phyloP scores from a whole-genome alignment of 2,113 vertebrate species.

The Catagonus wagneri region DNA sequence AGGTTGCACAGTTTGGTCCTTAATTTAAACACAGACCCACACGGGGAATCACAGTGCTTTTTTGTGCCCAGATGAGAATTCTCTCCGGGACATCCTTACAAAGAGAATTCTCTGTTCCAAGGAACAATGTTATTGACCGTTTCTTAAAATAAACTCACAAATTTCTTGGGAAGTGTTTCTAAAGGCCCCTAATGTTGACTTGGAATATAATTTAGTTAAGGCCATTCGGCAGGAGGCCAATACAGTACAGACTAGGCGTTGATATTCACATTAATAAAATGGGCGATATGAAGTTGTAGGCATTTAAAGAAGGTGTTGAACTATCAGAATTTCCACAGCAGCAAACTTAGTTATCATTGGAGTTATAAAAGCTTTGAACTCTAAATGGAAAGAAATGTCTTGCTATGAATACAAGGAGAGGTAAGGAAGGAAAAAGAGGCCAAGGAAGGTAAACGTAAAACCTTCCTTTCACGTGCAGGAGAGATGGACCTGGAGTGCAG shows the following conservation, averaged over 20 bases:
- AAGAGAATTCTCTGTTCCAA: neutral
- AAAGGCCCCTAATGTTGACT: neutral
- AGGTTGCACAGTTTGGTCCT: neutral
- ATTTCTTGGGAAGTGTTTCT: neutral
- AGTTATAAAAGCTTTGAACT: slow-evolving; percentile 35
- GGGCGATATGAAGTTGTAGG: neutral
- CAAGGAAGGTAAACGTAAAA: neutral
- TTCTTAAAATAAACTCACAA: neutral
- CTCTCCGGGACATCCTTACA: neutral
- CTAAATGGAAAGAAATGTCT: neutral
- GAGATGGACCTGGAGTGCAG: neutral
- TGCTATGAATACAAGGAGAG: neutral
- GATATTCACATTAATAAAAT: neutral
- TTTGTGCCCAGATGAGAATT: neutral
- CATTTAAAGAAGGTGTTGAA: neutral
- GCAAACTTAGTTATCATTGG: neutral
- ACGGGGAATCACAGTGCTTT: neutral
- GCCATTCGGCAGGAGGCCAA: neutral
- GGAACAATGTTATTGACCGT: neutral
- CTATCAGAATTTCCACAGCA: neutral
- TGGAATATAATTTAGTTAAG: slow-evolving; percentile 35
- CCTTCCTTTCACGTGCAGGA: neutral
- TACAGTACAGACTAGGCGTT: neutral
- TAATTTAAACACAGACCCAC: neutral
- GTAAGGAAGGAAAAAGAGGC: neutral